Evolutionary conservation across 2,113 vertebrate species (phyloP), one percentile per base, ranked within the genome.

Genomic region (Prunella fulvescens): DNA sequence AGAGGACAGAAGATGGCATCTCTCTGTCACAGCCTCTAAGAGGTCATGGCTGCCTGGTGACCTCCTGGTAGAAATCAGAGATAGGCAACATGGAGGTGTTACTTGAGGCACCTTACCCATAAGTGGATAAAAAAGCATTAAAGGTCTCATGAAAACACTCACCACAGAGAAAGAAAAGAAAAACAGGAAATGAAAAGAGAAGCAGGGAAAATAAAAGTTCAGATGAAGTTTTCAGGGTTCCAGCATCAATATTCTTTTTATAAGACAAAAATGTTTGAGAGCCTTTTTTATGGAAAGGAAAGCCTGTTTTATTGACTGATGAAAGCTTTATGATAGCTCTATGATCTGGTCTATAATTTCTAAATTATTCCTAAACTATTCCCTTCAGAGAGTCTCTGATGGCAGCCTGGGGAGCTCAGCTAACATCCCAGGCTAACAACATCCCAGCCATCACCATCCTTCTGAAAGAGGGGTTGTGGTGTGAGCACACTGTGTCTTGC

Each of bases 301-400:
- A 96, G 90, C 17, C 88, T 71, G 7, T 85, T 98, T 97, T 98
- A 98, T 97, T 97, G 96, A 94, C 97, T 97, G 96, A 95, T 97
- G 97, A 98, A 97, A 98, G 96, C 72, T 98, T 98, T 98, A 98
- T 97, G 93, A 88, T 42, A 95, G 81, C 54, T 96, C 92, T 97
- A 82, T 94, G 93, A 96, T 96, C 96, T 97, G 92, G 62, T 94
- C 96, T 97, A 48, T 96, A 96, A 97, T 97, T 96, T 97, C 93
- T 86, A 95, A 97, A 94, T 94, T 92, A 61, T 96, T 97, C 85
- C 91, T 96, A 85, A 95, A 79, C 44, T 87, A 95, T 88, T 96
- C 44, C 87, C 92, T 94, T 78, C 18, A 5, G 82, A 95, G 45
- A 45, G 54, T 81, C 37, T 54, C 48, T 66, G 65, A 45, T 22